A percentile compares a stretch with the other conserved stretches of the same genome.
These are phyloP conservation scores for Aldrovandia affinis DNA, from an alignment of 2,797 vertebrate genomes.

Conservation along the genomic window DNA sequence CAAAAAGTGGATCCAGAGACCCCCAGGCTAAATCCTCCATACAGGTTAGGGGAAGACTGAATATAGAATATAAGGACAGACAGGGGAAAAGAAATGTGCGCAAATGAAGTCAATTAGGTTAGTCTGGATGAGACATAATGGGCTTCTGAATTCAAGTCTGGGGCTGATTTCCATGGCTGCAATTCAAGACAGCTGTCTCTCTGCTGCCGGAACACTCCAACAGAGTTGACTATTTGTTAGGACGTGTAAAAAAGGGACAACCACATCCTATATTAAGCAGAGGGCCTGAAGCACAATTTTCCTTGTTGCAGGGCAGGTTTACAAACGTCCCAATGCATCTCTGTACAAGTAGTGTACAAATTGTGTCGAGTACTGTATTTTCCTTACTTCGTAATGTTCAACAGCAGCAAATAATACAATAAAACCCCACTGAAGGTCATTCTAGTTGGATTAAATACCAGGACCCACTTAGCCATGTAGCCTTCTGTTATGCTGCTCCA, in stretches of 20 bases:
- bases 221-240: background rate
- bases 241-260: background rate
- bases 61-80: background rate
- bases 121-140: background rate
- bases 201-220: background rate
- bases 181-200: background rate
- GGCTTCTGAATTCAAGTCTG: background rate
- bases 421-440: background rate
- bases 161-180: background rate
- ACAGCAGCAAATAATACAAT: conserved; percentile 18
- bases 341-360: background rate
- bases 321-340: background rate
- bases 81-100: conserved; percentile 1
- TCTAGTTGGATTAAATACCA: background rate
- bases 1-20: background rate
- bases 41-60: background rate
- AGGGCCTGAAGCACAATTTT: background rate
- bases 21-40: background rate
- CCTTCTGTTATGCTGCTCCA: background rate
- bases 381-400: background rate
- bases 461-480: background rate
- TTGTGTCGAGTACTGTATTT: background rate
- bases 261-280: background rate
- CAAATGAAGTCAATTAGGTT: background rate
- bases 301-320: background rate